Base-by-base conservation (phyloP, 2,888 invertebrate genomes). In the Tuta absoluta region DNA sequence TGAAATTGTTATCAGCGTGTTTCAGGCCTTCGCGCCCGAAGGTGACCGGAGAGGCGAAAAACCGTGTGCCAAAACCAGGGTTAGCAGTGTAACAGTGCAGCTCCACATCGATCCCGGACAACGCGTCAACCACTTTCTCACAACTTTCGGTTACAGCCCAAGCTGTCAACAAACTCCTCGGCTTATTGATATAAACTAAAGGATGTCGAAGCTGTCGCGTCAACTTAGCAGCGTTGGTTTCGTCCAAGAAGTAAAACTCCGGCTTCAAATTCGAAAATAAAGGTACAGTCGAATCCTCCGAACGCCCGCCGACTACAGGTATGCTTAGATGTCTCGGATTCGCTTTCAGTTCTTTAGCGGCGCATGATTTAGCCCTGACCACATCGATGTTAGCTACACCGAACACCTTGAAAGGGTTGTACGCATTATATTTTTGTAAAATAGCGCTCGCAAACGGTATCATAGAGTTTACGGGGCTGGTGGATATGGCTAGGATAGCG, bases 261-360 rank as follows among this genome's bases (percentile, higher is more conserved):
- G 86, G 86, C 2, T 70, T 63, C 56, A 87, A 67, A 70, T 81
- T 83, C 1, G 87, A 87, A 73, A 86, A 87, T 28, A 88, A 66
- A 4, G 87, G 88, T 62, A 87, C 72, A 41, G 86, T 79, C 1
- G 87, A 86, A 1, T 84, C 77, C 17, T 85, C 84, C 0, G 87
- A 87, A 70, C 87, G 85, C 0, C 87, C 88, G 61, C 88, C 85
- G 17, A 88, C 80, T 0, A 87, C 85, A 14, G 87, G 88, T 37
- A 88, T 65, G 8, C 72, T 63, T 24, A 88, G 62, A 23, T 74
- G 68, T 12, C 67, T 59, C 12, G 84, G 77, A 64, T 77, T 79
- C 0, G 80, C 73, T 49, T 79, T 69, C 5, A 87, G 72, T 41
- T 72, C 72, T 33, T 74, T 76, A 7, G 79, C 83, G 45, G 75